These are phyloP conservation scores for Drosophila malerkotliana DNA, from an alignment of 1,140 invertebrate genomes.

Conservation along the genomic window DNA sequence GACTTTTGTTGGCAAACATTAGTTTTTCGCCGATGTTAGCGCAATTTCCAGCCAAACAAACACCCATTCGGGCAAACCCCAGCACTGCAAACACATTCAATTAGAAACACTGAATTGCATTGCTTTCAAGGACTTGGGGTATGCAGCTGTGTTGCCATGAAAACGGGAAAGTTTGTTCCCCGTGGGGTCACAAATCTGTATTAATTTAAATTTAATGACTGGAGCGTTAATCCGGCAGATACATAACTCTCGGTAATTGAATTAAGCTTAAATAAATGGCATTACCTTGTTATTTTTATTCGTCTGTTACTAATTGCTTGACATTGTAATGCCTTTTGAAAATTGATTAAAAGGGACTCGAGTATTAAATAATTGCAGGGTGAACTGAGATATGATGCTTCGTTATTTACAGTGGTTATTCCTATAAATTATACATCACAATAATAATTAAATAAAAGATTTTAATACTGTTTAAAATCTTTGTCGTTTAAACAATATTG, in stretches of 20 bases:
- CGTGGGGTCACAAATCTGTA: slow-evolving; percentile 15
- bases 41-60: slow-evolving; percentile 9
- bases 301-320: slow-evolving; percentile 23
- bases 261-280: slow-evolving; percentile 37
- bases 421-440: background rate
- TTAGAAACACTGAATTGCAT: slow-evolving; percentile 59
- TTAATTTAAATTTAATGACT: slow-evolving; percentile 35
- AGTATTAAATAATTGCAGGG: slow-evolving; percentile 1
- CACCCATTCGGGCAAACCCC: background rate
- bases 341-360: slow-evolving; percentile 4
- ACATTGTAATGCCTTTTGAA: slow-evolving; percentile 22
- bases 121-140: slow-evolving; percentile 18
- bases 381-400: background rate
- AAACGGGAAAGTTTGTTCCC: slow-evolving; percentile 27
- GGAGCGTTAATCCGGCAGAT: slow-evolving; percentile 8
- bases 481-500: background rate
- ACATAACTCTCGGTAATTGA: slow-evolving; percentile 42
- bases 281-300: slow-evolving; percentile 25
- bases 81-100: slow-evolving; percentile 38
- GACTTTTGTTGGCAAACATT: slow-evolving; percentile 39
- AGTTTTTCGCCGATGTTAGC: slow-evolving; percentile 35
- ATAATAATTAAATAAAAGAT: background rate
- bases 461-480: background rate
- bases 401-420: background rate
- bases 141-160: slow-evolving; percentile 32